phyloP scores from a whole-genome alignment of 2,797 vertebrate genomes.

The Macroramphosus scolopax region DNA sequence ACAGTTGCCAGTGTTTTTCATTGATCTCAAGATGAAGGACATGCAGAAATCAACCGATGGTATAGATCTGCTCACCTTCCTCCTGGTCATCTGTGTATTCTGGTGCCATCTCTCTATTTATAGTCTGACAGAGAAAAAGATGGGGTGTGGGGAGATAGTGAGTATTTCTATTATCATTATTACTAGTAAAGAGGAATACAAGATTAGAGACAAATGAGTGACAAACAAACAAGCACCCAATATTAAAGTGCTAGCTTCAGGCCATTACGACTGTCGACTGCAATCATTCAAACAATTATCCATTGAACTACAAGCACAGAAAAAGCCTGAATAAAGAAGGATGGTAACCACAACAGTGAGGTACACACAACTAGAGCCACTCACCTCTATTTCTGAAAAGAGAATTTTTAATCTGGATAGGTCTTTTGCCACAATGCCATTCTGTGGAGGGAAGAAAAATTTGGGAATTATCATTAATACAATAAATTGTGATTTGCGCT shows the following conservation, averaged over 20 bases:
- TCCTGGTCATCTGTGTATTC: conserved; percentile 89
- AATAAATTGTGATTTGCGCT: too few species aligned
- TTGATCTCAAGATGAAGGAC: neutral
- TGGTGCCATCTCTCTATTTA: conserved; percentile 83
- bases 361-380: conserved; percentile 18
- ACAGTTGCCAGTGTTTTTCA: neutral
- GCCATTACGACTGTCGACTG: conserved; percentile 10
- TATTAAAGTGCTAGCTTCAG: conserved; percentile 10
- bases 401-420: conserved; percentile 94
- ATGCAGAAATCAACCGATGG: conserved; percentile 7
- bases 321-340: conserved; percentile 8
- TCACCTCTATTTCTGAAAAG: conserved; percentile 95
- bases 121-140: conserved; percentile 74
- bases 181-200: neutral
- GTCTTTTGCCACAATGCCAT: conserved; percentile 97
- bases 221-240: conserved; percentile 19
- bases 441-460: conserved; percentile 71
- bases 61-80: conserved; percentile 82
- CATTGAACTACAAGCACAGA: conserved; percentile 1
- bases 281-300: conserved; percentile 4
- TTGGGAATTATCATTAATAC: too few species aligned
- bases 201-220: conserved; percentile 10
- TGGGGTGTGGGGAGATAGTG: neutral
- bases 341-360: conserved; percentile 1
- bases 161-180: conserved; percentile 15